phyloP scores from a whole-genome alignment of 2,888 invertebrate species.

The Thera obeliscata region DNA sequence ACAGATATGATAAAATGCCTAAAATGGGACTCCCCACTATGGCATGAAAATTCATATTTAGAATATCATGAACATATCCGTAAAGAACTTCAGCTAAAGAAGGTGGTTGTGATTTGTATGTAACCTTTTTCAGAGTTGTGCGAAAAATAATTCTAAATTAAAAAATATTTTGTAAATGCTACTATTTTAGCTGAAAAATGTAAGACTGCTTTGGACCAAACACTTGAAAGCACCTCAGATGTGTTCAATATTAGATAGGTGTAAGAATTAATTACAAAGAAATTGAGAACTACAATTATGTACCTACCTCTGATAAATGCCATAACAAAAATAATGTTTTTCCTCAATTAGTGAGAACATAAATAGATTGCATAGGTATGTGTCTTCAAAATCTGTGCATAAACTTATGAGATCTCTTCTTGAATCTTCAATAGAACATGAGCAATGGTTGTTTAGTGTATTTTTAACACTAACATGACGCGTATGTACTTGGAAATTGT shows the following conservation, averaged over 20 bases:
- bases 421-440: neutral
- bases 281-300: neutral
- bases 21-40: slow-evolving; percentile 76
- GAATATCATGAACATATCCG: slow-evolving; percentile 48
- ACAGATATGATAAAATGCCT: slow-evolving; percentile 78
- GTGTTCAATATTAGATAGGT: slow-evolving; percentile 17
- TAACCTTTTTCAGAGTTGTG: slow-evolving; percentile 12
- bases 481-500: slow-evolving; percentile 8
- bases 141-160: slow-evolving; percentile 9
- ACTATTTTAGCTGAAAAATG: slow-evolving; percentile 4
- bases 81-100: slow-evolving; percentile 8
- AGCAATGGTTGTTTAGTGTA: slow-evolving; percentile 1
- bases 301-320: slow-evolving; percentile 22
- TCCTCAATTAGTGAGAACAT: slow-evolving; percentile 9
- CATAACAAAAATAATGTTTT: slow-evolving; percentile 20
- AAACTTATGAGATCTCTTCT: neutral
- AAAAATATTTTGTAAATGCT: slow-evolving; percentile 1
- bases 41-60: slow-evolving; percentile 47
- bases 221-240: slow-evolving; percentile 18
- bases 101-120: slow-evolving; percentile 34
- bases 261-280: slow-evolving; percentile 8
- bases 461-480: slow-evolving; percentile 1
- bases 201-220: slow-evolving; percentile 37
- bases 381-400: neutral
- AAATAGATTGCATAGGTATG: neutral